These are phyloP conservation scores for Scaptomyza hsui DNA, from an alignment of 1,140 invertebrate species.

Conservation along the genomic window DNA sequence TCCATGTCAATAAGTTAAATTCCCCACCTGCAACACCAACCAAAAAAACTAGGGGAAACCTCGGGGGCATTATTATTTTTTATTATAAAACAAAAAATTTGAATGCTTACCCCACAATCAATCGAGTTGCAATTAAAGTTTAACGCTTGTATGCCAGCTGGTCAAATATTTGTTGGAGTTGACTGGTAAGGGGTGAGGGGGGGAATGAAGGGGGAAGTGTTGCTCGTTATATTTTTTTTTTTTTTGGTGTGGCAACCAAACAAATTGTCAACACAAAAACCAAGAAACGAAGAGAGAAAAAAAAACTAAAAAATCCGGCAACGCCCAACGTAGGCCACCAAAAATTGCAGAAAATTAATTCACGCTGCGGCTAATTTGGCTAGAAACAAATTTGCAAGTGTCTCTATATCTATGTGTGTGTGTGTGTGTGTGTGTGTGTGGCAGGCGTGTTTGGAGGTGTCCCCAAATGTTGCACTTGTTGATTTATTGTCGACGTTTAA, in stretches of 20 bases:
- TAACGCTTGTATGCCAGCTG: slow-evolving; percentile 49
- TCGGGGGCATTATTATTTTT: slow-evolving; percentile 30
- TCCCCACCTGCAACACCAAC: slow-evolving; percentile 27
- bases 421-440: slow-evolving; percentile 38
- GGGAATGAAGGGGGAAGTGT: background rate
- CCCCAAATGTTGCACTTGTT: slow-evolving; percentile 75
- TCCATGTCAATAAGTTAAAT: slow-evolving; percentile 15
- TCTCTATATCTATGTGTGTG: slow-evolving; percentile 16
- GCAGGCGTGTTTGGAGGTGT: slow-evolving; percentile 70
- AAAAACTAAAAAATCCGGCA: slow-evolving; percentile 32
- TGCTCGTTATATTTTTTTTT: slow-evolving; percentile 20
- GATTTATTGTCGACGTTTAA: slow-evolving; percentile 79
- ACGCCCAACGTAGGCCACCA: slow-evolving; percentile 48
- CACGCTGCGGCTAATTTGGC: slow-evolving; percentile 72
- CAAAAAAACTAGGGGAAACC: slow-evolving; percentile 12
- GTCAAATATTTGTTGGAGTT: slow-evolving; percentile 37
- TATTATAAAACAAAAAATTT: slow-evolving; percentile 20
- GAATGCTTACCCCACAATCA: slow-evolving; percentile 55
- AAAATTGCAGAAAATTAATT: slow-evolving; percentile 68
- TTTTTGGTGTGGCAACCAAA: slow-evolving; percentile 42
- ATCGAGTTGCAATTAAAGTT: slow-evolving; percentile 45
- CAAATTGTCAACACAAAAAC: slow-evolving; percentile 59
- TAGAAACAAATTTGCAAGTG: slow-evolving; percentile 40
- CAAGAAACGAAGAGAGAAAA: slow-evolving; percentile 34
- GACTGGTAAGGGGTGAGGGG: background rate